Evolutionary conservation across 2,113 vertebrate species (phyloP), one percentile per base, ranked within the genome.

Genomic region (Gyps fulvus): DNA sequence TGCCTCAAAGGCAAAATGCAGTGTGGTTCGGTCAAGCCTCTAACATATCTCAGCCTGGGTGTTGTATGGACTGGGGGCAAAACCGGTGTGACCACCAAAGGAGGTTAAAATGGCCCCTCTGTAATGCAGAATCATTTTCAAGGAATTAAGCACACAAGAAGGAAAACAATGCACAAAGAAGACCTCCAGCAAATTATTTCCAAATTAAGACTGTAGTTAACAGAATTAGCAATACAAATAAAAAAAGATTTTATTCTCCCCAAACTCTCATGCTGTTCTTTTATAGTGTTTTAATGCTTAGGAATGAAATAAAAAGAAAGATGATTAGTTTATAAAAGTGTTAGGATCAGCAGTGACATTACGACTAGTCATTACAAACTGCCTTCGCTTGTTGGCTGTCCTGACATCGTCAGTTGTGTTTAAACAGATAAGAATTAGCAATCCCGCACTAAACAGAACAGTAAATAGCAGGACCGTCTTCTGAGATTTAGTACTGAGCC

Each of bases 401-500:
- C 86, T 85, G 81, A 92, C 87, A 85, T 54, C 31, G 5, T 84
- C 83, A 66, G 61, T 87, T 87, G 82, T 91, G 70, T 84, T 90
- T 89, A 76, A 95, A 79, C 45, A 95, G 89, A 95, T 87, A 91
- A 95, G 89, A 97, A 95, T 87, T 82, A 95, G 83, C 70, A 89
- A 83, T 58, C 65, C 66, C 2, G 18, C 38, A 43, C n/a, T 90
- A 73, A 87, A 87, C 27, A 90, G 93, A 94, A 87, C 70, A 82
- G 89, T 94, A 97, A 93, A 88, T 40, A 83, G 58, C 77, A 57
- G 45, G 58, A 92, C 70, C 91, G 34, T 57, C 63, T 96, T 83
- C 83, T 69, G 87, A 93, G 91, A 71, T 93, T 95, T 94, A 97
- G 83, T 61, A 82, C 42, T 11, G 1, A 85, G 93, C 80, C 83